These are phyloP conservation scores for Aleadryas rufinucha DNA, from an alignment of 2,113 vertebrate genomes.

Conservation along the genomic window DNA sequence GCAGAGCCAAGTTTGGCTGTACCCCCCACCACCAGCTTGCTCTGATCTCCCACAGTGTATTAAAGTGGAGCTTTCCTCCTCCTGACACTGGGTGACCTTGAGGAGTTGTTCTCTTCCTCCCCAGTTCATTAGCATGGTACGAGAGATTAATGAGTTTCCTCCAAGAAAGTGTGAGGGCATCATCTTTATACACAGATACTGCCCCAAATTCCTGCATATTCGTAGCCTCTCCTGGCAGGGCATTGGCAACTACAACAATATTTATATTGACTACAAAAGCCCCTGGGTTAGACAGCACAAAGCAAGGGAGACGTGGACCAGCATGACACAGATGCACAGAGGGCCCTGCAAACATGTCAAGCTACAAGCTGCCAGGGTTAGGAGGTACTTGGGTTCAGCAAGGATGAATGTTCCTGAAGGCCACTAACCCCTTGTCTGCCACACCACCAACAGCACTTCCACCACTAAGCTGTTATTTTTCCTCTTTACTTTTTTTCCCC, in stretches of 20 bases:
- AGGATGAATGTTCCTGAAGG: neutral
- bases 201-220: neutral
- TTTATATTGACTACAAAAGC: neutral
- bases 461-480: fast-evolving
- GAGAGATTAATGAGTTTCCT: neutral
- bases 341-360: neutral
- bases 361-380: neutral
- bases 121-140: neutral
- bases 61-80: neutral
- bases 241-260: neutral
- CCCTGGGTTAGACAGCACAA: neutral
- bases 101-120: neutral
- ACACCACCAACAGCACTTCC: neutral
- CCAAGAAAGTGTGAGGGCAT: neutral
- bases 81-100: conserved; percentile 1
- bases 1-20: conserved; percentile 9
- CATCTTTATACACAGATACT: neutral
- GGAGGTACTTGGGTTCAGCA: neutral
- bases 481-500: neutral
- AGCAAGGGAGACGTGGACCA: neutral
- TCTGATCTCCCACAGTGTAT: neutral
- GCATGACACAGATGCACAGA: neutral
- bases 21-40: neutral
- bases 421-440: neutral
- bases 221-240: neutral